Percentiles rank a stretch among this genome's conserved stretches.
Evolutionary conservation across 2,113 vertebrate species (phyloP).

Genomic region (Pedetes capensis): DNA sequence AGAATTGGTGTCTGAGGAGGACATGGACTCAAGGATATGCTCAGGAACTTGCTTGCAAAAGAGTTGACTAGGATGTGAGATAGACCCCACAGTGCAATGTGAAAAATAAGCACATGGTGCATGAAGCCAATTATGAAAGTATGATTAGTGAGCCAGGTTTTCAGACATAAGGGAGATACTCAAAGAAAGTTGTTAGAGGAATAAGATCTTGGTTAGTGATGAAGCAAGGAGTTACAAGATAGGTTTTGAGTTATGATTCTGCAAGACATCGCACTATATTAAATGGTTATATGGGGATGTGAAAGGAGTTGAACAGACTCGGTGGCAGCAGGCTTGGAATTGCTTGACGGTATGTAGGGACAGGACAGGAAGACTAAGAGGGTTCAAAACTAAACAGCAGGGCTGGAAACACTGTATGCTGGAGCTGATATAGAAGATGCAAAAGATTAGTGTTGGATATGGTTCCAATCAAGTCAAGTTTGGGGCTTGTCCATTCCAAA

Average conservation of each 20-base stretch:
- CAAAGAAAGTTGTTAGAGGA: not conserved
- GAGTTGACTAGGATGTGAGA: not conserved
- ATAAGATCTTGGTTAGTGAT: not conserved
- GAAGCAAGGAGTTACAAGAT: not conserved
- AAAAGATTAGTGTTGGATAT: not conserved
- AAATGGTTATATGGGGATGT: too few relatives aligned
- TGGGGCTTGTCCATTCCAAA: not conserved
- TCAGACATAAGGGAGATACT: not conserved
- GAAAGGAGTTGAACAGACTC: not conserved
- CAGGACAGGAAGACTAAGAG: not conserved
- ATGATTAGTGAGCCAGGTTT: not conserved
- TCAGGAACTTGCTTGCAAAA: not conserved
- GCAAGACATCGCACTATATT: not conserved
- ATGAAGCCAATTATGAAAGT: too few relatives aligned
- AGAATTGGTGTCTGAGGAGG: not conserved
- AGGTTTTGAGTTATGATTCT: not conserved
- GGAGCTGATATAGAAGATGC: not conserved
- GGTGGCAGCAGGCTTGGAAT: too few relatives aligned
- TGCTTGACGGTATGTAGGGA: too few relatives aligned
- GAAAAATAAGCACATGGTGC: not conserved
- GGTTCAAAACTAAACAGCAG: not conserved
- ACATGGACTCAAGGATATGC: not conserved
- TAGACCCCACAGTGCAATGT: rapidly evolving
- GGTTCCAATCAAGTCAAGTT: not conserved
- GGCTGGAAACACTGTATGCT: not conserved